Percentiles rank a stretch among this genome's conserved stretches.
Conservation (phyloP, 1,140 invertebrate species). For the Drosophila seguyi region DNA sequence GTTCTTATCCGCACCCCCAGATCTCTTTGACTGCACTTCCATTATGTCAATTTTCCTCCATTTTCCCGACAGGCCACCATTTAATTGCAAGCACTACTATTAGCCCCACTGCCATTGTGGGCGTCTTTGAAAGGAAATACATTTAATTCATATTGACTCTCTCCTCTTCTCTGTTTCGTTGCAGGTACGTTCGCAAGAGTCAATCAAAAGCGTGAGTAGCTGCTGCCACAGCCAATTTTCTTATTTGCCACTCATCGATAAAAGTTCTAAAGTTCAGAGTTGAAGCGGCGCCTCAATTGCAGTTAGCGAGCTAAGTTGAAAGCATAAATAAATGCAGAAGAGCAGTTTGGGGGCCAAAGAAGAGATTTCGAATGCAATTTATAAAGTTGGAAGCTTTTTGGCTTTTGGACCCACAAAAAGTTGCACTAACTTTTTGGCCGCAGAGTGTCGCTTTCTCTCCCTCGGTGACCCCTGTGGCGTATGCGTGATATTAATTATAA, state of each 20-base stretch:
- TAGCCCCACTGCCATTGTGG: slow-evolving; percentile 9
- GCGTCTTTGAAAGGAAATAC: neutral
- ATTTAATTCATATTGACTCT: slow-evolving; percentile 58
- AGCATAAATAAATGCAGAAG: slow-evolving; percentile 27
- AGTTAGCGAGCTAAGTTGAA: slow-evolving; percentile 20
- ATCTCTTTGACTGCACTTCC: slow-evolving; percentile 46
- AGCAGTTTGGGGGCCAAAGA: slow-evolving; percentile 14
- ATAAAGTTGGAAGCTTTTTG: slow-evolving; percentile 21
- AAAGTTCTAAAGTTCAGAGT: slow-evolving; percentile 64
- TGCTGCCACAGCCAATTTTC: slow-evolving; percentile 58
- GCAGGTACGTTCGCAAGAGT: slow-evolving; percentile 73
- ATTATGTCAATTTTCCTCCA: slow-evolving; percentile 56
- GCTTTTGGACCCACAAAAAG: slow-evolving; percentile 11
- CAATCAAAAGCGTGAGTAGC: slow-evolving; percentile 74
- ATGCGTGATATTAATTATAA: slow-evolving; percentile 55
- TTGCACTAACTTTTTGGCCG: slow-evolving; percentile 8
- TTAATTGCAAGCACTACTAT: slow-evolving; percentile 34
- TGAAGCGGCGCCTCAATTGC: slow-evolving; percentile 50
- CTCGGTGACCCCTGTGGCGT: slow-evolving; percentile 29
- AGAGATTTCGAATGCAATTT: slow-evolving; percentile 27
- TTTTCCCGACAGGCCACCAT: slow-evolving; percentile 15
- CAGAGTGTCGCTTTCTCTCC: neutral
- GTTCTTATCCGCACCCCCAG: slow-evolving; percentile 26
- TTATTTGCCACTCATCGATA: slow-evolving; percentile 69
- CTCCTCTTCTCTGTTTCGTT: slow-evolving; percentile 44